Percentiles rank a stretch among this genome's conserved stretches.
Conservation (phyloP, 1,140 invertebrate genomes). For the Venustaconcha ellipsiformis region DNA sequence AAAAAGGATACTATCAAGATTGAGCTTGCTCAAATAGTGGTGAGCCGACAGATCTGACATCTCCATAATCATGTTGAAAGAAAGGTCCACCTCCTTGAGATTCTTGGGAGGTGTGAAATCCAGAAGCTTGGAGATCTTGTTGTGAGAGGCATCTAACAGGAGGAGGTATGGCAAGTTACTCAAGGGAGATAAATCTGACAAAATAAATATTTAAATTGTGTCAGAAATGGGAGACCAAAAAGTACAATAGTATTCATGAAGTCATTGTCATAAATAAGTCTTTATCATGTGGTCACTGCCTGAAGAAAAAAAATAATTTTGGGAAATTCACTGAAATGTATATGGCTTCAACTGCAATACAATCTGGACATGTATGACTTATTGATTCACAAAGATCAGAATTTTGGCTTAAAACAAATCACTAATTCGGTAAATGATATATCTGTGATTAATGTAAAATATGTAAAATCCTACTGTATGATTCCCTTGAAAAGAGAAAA, state of each 20-base stretch:
- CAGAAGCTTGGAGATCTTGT: slow-evolving; percentile 59
- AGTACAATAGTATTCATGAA: not conserved
- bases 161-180: slow-evolving; percentile 60
- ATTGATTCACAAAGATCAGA: not conserved
- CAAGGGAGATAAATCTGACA: slow-evolving; percentile 63
- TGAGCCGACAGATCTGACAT: slow-evolving; percentile 65
- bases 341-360: not conserved
- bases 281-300: not conserved
- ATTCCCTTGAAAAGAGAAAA: too few species aligned
- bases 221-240: not conserved
- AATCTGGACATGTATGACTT: not conserved
- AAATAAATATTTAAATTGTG: slow-evolving; percentile 1
- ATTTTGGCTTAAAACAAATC: too few species aligned
- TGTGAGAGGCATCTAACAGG: slow-evolving; percentile 66
- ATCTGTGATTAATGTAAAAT: too few species aligned
- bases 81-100: slow-evolving; percentile 64
- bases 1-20: slow-evolving; percentile 66
- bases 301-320: not conserved
- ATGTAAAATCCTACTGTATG: too few species aligned
- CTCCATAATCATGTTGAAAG: slow-evolving; percentile 62
- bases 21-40: slow-evolving; percentile 57
- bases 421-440: too few species aligned
- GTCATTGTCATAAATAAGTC: not conserved
- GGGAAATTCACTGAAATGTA: not conserved
- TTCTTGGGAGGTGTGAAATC: slow-evolving; percentile 64